Evolutionary conservation across 1,140 invertebrate genomes (phyloP).

Genomic region (Drosophila ananassae): DNA sequence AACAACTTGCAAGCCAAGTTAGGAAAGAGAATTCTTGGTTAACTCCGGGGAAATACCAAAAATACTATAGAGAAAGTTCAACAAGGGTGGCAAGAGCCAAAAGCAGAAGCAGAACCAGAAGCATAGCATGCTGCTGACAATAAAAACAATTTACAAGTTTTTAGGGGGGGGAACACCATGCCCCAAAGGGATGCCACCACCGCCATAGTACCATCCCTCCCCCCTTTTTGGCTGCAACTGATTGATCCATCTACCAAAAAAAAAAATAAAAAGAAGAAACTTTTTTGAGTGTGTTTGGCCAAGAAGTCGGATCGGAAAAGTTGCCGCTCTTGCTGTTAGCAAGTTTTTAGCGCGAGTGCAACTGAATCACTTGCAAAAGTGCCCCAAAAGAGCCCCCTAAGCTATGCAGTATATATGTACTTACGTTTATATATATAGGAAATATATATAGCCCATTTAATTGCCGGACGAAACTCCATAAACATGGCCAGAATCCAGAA

Average conservation of each 20-base stretch:
- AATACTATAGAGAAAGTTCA: constrained; percentile 14
- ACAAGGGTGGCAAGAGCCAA: not conserved
- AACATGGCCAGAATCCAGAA: constrained; percentile 37
- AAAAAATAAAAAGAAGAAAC: not conserved
- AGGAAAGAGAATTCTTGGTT: constrained; percentile 16
- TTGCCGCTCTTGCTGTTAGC: constrained; percentile 21
- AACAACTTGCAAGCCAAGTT: constrained; percentile 13
- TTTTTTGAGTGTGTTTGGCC: constrained; percentile 32
- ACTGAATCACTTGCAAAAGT: constrained; percentile 57
- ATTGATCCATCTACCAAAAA: constrained; percentile 5
- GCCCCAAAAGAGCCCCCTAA: constrained; percentile 13
- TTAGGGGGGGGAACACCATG: constrained; percentile 1
- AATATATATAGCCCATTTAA: constrained; percentile 29
- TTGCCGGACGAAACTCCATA: constrained; percentile 41
- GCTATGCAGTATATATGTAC: not conserved
- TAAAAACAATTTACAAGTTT: constrained; percentile 59
- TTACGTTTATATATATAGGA: not conserved
- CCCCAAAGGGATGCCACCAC: not conserved
- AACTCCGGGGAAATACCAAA: constrained; percentile 32
- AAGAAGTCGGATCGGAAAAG: constrained; percentile 46
- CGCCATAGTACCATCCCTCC: not conserved
- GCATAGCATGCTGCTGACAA: constrained; percentile 45
- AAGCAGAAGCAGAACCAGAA: not conserved
- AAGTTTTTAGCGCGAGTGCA: constrained; percentile 62
- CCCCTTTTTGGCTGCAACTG: constrained; percentile 10